Evolutionary conservation across 2,797 vertebrate species (phyloP), one percentile per base, ranked within the genome.

Genomic region (Danio choprae): DNA sequence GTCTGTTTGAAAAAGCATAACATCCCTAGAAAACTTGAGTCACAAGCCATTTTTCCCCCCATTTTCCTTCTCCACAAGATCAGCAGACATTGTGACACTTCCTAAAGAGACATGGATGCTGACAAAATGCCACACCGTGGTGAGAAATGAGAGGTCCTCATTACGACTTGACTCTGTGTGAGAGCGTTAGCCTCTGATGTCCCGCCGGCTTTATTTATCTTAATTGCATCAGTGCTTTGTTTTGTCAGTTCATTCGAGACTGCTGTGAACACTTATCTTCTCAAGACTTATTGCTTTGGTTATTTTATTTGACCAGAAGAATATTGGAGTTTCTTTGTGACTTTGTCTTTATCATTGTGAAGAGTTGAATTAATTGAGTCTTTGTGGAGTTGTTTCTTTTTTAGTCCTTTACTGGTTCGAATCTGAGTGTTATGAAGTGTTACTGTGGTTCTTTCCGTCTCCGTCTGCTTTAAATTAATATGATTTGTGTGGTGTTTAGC

Each of bases 111-210:
- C 64, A 69, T 15, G 38, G 13, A 60, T 50, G 6, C 51, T 46
- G 50, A 51, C 51, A 59, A 44, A 82, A 82, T 78, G 60, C 69
- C 69, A 67, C 75, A 73, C 69, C 51, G 53, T 36, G 44, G 74
- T 82, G 74, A 63, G 69, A 78, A 82, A 82, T 67, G 74, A 73
- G 12, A 51, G 41, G 1, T 38, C 5, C 15, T 77, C 74, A 55
- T 67, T 77, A 56, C 36, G 10, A 15, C 22, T 50, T 46, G 43
- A 48, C 72, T 60, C 20, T 7, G 48, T 50, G 58, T 46, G 48
- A 58, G 62, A 15, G 11, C 18, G 56, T 29, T 69, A 74, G 63
- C 44, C 43, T 63, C n/a, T 38, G 20, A 69, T 20, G 20, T 43
- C 20, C 44, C 7, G 18, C 62, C 29, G 50, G 46, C 20, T 12